These are phyloP conservation scores for Andrena bicolor DNA, from an alignment of 2,888 invertebrate genomes.

Conservation along the genomic window DNA sequence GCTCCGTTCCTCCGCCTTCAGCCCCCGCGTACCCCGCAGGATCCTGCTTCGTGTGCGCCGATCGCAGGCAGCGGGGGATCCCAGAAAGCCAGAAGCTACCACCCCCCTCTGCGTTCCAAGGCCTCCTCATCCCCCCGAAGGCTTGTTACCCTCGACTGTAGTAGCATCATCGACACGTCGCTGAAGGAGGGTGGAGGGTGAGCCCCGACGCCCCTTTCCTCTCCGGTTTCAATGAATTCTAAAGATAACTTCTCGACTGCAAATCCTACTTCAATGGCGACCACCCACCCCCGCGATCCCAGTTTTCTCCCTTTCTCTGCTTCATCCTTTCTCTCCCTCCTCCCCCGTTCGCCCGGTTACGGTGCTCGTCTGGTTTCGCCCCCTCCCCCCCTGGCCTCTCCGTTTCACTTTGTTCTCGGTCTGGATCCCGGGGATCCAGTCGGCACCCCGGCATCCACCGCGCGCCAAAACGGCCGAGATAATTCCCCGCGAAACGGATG, in stretches of 20 bases:
- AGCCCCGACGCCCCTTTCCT: constrained; percentile 54
- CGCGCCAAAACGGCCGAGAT: constrained; percentile 39
- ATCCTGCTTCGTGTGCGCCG: constrained; percentile 9
- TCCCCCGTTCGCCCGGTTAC: background rate
- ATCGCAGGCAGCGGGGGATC: constrained; percentile 31
- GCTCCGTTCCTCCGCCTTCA: background rate
- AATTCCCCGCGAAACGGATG: constrained; percentile 71
- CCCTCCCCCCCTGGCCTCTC: constrained; percentile 5
- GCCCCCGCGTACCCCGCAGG: background rate
- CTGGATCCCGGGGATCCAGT: constrained; percentile 5
- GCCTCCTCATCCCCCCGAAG: constrained; percentile 5
- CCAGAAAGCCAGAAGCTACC: constrained; percentile 37
- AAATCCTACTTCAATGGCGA: constrained; percentile 57
- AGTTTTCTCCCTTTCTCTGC: constrained; percentile 8
- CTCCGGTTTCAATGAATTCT: constrained; percentile 80
- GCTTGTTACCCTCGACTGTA: constrained; percentile 46
- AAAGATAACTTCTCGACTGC: constrained; percentile 77
- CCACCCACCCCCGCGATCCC: constrained; percentile 1
- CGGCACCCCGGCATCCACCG: background rate
- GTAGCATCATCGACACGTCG: constrained; percentile 68
- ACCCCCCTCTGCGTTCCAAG: constrained; percentile 27
- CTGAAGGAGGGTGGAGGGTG: constrained; percentile 12
- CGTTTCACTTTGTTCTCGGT: constrained; percentile 15
- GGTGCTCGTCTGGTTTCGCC: background rate
- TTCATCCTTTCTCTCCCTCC: too few species aligned